These are phyloP conservation scores for Megaptera novaeangliae DNA, from an alignment of 2,113 vertebrate genomes.

Conservation along the genomic window DNA sequence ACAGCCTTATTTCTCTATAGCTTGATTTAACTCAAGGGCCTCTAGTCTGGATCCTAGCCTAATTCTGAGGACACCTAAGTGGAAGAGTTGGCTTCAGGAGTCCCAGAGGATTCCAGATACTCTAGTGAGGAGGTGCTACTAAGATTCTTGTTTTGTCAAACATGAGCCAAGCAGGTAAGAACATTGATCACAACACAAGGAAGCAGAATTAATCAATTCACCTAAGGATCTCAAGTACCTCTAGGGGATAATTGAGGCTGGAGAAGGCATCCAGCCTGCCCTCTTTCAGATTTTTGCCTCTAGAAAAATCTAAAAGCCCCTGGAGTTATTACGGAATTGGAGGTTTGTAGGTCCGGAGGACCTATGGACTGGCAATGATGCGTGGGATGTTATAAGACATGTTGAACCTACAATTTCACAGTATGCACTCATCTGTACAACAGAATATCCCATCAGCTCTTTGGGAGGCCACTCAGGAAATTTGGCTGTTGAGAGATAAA, in stretches of 20 bases:
- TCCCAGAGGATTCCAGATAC: not conserved
- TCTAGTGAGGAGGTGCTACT: not conserved
- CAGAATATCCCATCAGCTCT: not conserved
- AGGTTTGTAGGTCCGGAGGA: not conserved
- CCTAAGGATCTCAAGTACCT: not conserved
- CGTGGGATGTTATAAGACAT: not conserved
- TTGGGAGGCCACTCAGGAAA: not conserved
- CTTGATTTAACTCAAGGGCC: not conserved
- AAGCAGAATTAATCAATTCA: not conserved
- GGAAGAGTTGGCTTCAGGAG: not conserved
- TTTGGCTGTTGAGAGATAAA: not conserved
- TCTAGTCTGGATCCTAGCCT: not conserved
- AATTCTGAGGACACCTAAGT: not conserved
- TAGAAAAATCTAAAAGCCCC: not conserved
- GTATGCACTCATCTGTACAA: not conserved
- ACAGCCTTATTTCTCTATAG: not conserved
- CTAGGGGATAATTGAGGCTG: not conserved
- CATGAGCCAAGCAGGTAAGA: not conserved
- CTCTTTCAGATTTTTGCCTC: constrained; percentile 21
- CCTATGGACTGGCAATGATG: not conserved
- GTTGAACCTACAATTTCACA: not conserved
- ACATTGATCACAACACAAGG: constrained; percentile 23
- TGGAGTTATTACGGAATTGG: not conserved
- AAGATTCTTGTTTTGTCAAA: not conserved
- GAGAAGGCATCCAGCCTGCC: not conserved